Base-by-base conservation (phyloP, 2,888 invertebrate species). In the Carpatolechia fugitivella region DNA sequence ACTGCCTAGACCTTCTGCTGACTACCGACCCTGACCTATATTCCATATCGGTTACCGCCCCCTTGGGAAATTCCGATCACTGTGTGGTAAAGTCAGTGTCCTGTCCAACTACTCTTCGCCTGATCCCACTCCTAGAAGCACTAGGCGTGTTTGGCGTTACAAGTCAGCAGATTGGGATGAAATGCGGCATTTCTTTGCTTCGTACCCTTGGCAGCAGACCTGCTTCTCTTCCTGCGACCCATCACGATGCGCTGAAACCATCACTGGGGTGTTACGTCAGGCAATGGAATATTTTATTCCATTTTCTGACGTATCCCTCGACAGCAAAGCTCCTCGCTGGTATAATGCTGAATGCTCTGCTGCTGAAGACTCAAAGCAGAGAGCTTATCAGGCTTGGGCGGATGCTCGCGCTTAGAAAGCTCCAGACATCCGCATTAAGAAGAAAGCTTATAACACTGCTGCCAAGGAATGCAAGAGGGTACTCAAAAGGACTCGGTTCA, bases 61-160 rank as follows among this genome's bases (percentile, higher is more conserved):
- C 48, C 8, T n/a, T 49, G 11, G 18, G 48, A 11, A 13, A 31
- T 16, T 49, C 48, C 48, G 48, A 49, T 8, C 14, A 49, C 31
- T 49, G 33, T 36, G 11, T 50, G 11, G 50, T 50, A 36, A 50
- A 50, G 36, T 50, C 50, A 14, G 36, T 50, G 11, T 50, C 36
- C 11, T n/a, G n/a, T n/a, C n/a, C n/a, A n/a, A n/a, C n/a, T n/a
- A n/a, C n/a, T n/a, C n/a, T n/a, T n/a, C n/a, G n/a, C n/a, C n/a
- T n/a, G n/a, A n/a, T n/a, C n/a, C n/a, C n/a, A n/a, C n/a, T n/a
- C 20, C 46, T 2, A 41, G 57, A 13, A 41, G 52, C 18, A 31
- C 24, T 16, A 41, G 33, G n/a, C 54, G 60, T 13, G 51, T 58
- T n/a, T 62, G 61, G 62, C 53, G 48, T 54, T 59, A 62, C 48